Evolutionary conservation across 2,888 invertebrate species (phyloP), one percentile per base, ranked within the genome.

Genomic region (Melieria omissa): DNA sequence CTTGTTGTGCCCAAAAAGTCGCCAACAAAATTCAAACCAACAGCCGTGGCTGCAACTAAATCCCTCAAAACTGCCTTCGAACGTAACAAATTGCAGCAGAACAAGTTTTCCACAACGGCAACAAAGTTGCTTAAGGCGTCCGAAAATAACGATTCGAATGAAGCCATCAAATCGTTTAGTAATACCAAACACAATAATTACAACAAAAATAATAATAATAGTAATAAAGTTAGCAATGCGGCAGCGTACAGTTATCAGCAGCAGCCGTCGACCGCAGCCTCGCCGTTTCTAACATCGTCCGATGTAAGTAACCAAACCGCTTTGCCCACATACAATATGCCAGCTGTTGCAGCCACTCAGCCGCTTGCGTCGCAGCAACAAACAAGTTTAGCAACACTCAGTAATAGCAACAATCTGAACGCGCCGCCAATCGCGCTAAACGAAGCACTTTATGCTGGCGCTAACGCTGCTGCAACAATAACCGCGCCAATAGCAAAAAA

Each of bases 281-380:
- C 72, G 45, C 7, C 73, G 9, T 72, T 58, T 41, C 70, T 65
- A 10, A 41, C 47, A 12, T 41, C 72, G 61, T 16, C 73, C 70
- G 52, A 79, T 77, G 79, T 79, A 79, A 79, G 79, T 79, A 79
- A 71, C 63, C 12, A 71, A 70, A 73, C 66, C 74, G 80, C 79
- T 77, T 80, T 77, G 74, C 73, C 78, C 63, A 69, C 76, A 78
- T 64, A 75, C 68, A 78, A 75, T 75, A 73, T 78, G 58, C 58
- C 70, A 73, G 70, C 75, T 57, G 63, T 16, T 45, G 61, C 71
- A 65, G 55, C 68, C 5, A 70, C 73, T 55, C n/a, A n/a, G n/a
- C 29, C 29, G 52, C 58, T 58, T 46, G 49, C 52, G 49, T 47
- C 60, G 42, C 71, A 58, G 52, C 63, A 49, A 47, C 29, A 70